Evolutionary conservation across 2,888 invertebrate genomes (phyloP).

Genomic region (Napeogenes sylphis): DNA sequence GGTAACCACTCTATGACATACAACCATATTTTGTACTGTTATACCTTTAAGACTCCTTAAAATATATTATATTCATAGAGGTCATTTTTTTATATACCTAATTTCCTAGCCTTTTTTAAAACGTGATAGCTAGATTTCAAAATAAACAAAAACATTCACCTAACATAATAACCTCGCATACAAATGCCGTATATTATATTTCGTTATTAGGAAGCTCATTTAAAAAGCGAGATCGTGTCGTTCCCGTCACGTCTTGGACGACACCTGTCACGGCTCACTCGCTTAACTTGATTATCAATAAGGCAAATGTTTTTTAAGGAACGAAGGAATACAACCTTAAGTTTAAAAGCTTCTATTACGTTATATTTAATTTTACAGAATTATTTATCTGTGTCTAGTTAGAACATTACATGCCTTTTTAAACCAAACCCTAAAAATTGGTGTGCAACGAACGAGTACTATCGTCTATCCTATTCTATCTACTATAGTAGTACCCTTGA

Average conservation of each 20-base stretch:
- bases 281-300: constrained; percentile 3
- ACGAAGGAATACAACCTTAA: not conserved
- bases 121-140: not conserved
- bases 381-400: no score
- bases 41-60: not conserved
- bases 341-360: no score
- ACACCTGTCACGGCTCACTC: constrained; percentile 7
- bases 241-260: constrained; percentile 2
- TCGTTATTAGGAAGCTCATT: not conserved
- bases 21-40: not conserved
- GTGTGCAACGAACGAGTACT: no score
- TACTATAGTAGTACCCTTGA: no score
- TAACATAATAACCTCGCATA: not conserved
- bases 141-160: not conserved
- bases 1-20: constrained; percentile 6
- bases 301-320: constrained; percentile 2
- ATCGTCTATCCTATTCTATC: no score
- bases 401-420: no score
- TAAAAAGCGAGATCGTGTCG: not conserved
- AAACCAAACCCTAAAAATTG: no score
- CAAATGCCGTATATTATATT: not conserved
- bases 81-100: no score
- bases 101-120: not conserved
- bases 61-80: no score
- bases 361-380: not conserved